A percentile compares a stretch with the other conserved stretches of the same genome.
These are phyloP conservation scores for Sorex fumeus DNA, from an alignment of 2,113 vertebrate genomes.

Conservation along the genomic window DNA sequence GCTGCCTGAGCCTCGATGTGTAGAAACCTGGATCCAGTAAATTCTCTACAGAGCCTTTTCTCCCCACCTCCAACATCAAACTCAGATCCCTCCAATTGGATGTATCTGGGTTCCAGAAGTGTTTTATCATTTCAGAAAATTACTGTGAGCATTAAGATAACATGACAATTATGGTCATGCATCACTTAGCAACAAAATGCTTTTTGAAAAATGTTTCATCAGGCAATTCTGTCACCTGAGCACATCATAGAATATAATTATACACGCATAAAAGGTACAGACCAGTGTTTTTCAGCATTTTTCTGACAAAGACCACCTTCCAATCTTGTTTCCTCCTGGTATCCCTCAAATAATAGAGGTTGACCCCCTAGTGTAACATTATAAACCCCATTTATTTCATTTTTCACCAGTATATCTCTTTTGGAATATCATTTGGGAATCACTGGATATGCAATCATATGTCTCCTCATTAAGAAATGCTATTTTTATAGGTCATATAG, in stretches of 20 bases:
- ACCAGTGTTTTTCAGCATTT: too few species aligned
- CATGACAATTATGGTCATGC: neutral
- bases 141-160: neutral
- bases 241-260: neutral
- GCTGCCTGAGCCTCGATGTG: neutral
- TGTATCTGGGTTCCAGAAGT: neutral
- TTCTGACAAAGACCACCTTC: too few species aligned
- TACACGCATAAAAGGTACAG: too few species aligned
- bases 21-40: neutral
- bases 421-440: too few species aligned
- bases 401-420: too few species aligned
- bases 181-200: neutral
- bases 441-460: too few species aligned
- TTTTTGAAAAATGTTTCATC: neutral
- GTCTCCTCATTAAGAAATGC: too few species aligned
- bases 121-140: conserved; percentile 32
- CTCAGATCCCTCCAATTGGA: neutral
- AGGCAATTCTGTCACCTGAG: neutral
- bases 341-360: too few species aligned
- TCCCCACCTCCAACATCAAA: neutral
- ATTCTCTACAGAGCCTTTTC: neutral
- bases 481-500: neutral
- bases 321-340: too few species aligned
- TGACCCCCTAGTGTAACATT: too few species aligned
- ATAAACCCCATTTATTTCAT: too few species aligned